A percentile compares a stretch with the other conserved stretches of the same genome.
phyloP scores from a whole-genome alignment of 2,797 vertebrate genomes.

The Clarias platycephalus region DNA sequence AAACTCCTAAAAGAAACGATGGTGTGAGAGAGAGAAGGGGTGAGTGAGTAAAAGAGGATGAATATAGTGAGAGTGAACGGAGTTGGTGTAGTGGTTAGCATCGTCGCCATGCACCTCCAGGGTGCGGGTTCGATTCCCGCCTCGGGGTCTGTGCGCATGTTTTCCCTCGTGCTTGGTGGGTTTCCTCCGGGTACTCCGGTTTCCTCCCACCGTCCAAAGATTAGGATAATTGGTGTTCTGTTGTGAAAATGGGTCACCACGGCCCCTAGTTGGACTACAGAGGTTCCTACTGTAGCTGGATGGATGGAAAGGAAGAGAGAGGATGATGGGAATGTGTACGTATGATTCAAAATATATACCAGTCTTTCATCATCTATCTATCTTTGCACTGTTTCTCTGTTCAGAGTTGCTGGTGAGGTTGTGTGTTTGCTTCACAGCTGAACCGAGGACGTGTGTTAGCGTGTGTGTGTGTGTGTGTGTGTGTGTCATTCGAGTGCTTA shows the following conservation, averaged over 20 bases:
- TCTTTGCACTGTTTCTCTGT: not conserved
- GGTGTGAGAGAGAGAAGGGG: not conserved
- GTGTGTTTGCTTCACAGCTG: not conserved
- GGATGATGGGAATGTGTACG: not conserved
- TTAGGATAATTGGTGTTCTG: too few relatives aligned
- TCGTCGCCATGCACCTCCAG: too few relatives aligned
- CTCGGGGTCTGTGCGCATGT: too few relatives aligned
- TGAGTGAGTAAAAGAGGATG: not conserved
- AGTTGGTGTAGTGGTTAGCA: not conserved
- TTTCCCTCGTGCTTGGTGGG: too few relatives aligned
- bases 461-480: slow-evolving; percentile 20
- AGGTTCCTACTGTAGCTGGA: too few relatives aligned
- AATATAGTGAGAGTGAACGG: not conserved
- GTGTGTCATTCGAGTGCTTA: not conserved
- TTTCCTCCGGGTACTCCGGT: too few relatives aligned
- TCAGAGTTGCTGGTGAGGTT: not conserved
- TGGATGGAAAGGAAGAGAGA: not conserved
- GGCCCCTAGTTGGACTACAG: too few relatives aligned
- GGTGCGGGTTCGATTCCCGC: too few relatives aligned
- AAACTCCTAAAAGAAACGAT: not conserved
- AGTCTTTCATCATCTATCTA: not conserved
- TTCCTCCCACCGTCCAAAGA: too few relatives aligned
- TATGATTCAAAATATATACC: not conserved
- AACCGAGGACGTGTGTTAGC: not conserved
- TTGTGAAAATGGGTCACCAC: too few relatives aligned